Percentiles rank a stretch among this genome's conserved stretches.
These are phyloP conservation scores for Adelosebastes latens DNA, from an alignment of 2,797 vertebrate genomes.

Conservation along the genomic window DNA sequence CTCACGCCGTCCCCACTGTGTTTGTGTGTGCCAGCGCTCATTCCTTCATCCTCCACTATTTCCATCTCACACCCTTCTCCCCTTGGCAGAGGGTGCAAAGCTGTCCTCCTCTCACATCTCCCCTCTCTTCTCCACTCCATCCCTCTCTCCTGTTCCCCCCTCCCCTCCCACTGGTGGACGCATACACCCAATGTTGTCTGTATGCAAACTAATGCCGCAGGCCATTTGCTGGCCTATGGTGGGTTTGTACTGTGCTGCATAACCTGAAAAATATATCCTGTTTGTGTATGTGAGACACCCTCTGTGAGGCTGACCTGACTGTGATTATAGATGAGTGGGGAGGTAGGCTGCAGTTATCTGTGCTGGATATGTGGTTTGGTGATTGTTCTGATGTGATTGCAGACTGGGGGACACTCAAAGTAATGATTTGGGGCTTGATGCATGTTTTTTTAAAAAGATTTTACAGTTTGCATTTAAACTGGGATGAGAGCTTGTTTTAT, in stretches of 20 bases:
- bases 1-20: not conserved
- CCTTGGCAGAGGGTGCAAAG: constrained; percentile 15
- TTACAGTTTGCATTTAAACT: not conserved
- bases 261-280: constrained; percentile 17
- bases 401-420: not conserved
- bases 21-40: constrained; percentile 8
- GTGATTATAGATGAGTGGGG: constrained; percentile 17
- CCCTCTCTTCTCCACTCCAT: constrained; percentile 27
- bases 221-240: constrained; percentile 24
- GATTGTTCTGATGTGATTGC: constrained; percentile 7
- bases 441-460: not conserved
- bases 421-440: not conserved
- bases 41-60: constrained; percentile 24
- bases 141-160: constrained; percentile 11
- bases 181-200: constrained; percentile 31
- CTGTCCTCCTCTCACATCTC: constrained; percentile 20
- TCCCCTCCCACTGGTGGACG: constrained; percentile 17
- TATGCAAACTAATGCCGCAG: constrained; percentile 48
- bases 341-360: constrained; percentile 17
- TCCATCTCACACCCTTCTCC: constrained; percentile 12
- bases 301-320: constrained; percentile 15
- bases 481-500: not conserved
- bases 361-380: constrained; percentile 12
- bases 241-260: constrained; percentile 1
- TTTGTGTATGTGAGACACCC: constrained; percentile 5